Percentiles rank a stretch among this genome's conserved stretches.
These are phyloP conservation scores for Rhamnusium bicolor DNA, from an alignment of 2,888 invertebrate species.

Conservation along the genomic window DNA sequence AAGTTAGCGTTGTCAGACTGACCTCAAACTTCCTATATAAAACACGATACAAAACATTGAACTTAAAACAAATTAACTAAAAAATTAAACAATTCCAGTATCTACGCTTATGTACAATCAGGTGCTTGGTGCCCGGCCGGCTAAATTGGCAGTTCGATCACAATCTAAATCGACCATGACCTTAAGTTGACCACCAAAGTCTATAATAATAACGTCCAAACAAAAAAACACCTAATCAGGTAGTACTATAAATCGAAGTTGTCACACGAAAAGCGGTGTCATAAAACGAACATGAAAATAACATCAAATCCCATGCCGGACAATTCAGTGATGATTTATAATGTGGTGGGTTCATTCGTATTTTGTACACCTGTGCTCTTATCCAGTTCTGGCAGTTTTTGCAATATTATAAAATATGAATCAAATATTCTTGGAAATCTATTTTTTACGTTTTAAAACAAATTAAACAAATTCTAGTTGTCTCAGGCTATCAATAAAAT, in stretches of 20 bases:
- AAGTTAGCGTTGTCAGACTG: neutral
- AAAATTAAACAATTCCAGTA: neutral
- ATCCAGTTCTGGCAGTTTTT: constrained; percentile 19
- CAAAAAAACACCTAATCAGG: neutral
- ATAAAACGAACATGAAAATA: constrained; percentile 8
- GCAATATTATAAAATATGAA: constrained; percentile 8
- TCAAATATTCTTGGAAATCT: constrained; percentile 10
- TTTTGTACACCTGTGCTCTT: constrained; percentile 10
- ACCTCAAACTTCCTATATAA: neutral
- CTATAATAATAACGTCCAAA: neutral
- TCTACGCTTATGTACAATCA: neutral
- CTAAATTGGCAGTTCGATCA: constrained; percentile 13
- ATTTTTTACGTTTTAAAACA: neutral
- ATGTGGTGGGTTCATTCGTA: neutral
- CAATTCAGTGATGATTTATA: constrained; percentile 15
- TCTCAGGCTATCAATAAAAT: neutral
- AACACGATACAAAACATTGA: neutral
- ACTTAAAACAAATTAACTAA: neutral
- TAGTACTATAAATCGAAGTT: constrained; percentile 2
- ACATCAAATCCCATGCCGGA: neutral
- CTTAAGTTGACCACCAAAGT: constrained; percentile 10
- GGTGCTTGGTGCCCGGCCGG: neutral
- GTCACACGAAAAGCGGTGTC: constrained; percentile 2
- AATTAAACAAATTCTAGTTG: neutral
- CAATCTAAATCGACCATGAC: constrained; percentile 22